phyloP scores from a whole-genome alignment of 1,140 invertebrate genomes.

The Ceratina japonica region DNA sequence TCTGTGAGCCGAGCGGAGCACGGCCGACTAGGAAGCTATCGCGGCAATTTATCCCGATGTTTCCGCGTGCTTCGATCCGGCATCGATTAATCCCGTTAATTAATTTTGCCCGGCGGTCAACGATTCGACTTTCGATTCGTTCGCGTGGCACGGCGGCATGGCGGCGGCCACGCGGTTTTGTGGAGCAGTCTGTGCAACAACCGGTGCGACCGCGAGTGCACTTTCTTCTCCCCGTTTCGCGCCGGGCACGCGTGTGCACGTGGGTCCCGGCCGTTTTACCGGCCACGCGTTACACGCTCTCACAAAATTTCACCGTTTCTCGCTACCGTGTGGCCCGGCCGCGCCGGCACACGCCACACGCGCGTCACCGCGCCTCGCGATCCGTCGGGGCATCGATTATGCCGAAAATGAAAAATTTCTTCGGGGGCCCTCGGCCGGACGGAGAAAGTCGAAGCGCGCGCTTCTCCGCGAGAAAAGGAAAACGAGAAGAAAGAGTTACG shows the following conservation, averaged over 20 bases:
- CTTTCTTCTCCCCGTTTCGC: slow-evolving; percentile 56
- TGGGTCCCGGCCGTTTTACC: slow-evolving; percentile 57
- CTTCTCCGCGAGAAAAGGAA: neutral
- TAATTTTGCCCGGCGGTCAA: slow-evolving; percentile 33
- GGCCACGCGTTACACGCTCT: slow-evolving; percentile 57
- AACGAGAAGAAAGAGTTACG: neutral
- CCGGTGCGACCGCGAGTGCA: slow-evolving; percentile 63
- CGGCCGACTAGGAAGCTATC: neutral
- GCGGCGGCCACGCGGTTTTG: slow-evolving; percentile 56
- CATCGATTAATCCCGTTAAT: slow-evolving; percentile 45
- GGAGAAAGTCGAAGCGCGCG: slow-evolving; percentile 49
- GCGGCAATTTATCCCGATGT: neutral
- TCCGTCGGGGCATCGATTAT: slow-evolving; percentile 51
- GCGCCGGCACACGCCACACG: slow-evolving; percentile 5
- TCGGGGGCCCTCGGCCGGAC: slow-evolving; percentile 11
- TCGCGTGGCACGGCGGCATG: slow-evolving; percentile 47
- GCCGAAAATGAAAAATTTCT: slow-evolving; percentile 46
- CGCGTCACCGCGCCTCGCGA: slow-evolving; percentile 19
- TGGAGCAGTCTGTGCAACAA: slow-evolving; percentile 65
- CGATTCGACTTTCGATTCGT: slow-evolving; percentile 61
- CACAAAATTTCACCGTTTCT: slow-evolving; percentile 62
- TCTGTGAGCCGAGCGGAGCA: neutral
- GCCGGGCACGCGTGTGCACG: slow-evolving; percentile 50
- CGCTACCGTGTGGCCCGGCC: slow-evolving; percentile 27
- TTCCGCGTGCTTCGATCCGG: slow-evolving; percentile 10